Conservation (phyloP, 2,888 invertebrate genomes). For the Therioaphis trifolii region DNA sequence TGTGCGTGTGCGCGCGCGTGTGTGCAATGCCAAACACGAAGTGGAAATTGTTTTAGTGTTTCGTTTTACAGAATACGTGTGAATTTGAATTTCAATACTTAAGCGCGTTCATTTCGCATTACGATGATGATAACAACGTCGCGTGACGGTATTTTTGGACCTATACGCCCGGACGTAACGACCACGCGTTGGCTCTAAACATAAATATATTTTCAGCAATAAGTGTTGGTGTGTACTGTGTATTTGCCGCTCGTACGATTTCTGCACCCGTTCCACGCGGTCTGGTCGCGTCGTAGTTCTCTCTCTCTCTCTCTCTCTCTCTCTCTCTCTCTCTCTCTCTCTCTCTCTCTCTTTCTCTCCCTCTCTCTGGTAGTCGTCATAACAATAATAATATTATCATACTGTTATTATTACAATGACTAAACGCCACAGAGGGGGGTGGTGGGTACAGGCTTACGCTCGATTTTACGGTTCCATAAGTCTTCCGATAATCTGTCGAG, state of each 20-base stretch:
- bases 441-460: not conserved
- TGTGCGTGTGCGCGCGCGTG: too few species aligned
- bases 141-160: too few species aligned
- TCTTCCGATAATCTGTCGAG: not conserved
- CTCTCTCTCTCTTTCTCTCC: too few species aligned
- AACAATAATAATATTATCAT: not conserved
- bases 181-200: not conserved
- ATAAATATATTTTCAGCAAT: too few species aligned
- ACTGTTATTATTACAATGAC: not conserved
- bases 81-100: not conserved
- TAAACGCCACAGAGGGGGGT: not conserved
- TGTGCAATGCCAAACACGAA: too few species aligned
- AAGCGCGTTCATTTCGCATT: too few species aligned
- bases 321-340: not conserved
- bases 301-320: not conserved
- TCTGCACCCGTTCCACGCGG: too few species aligned
- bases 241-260: too few species aligned
- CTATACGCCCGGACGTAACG: too few species aligned
- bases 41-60: not conserved
- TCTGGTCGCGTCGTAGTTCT: too few species aligned
- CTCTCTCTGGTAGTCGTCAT: not conserved
- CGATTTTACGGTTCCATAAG: slow-evolving; percentile 16
- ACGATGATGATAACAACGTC: too few species aligned
- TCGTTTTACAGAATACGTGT: not conserved
- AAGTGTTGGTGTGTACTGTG: too few species aligned